These are phyloP conservation scores for Rhabdomys pumilio DNA, from an alignment of 2,797 vertebrate species.

Conservation along the genomic window DNA sequence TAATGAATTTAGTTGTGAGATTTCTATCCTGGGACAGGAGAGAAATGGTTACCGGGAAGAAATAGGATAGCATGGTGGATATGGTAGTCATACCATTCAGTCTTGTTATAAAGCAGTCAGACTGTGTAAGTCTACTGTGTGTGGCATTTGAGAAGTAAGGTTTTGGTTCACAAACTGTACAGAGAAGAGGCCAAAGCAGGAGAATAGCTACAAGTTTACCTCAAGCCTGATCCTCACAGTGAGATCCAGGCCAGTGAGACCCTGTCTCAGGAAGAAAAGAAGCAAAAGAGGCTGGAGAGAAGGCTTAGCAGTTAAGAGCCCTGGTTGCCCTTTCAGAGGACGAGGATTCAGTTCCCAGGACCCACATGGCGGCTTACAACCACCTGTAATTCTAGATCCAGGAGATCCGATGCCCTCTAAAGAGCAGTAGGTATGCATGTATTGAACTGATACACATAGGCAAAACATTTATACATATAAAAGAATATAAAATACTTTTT, in stretches of 20 bases:
- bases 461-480: too few species aligned
- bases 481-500: not conserved
- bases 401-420: not conserved
- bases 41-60: slow-evolving; percentile 3
- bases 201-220: not conserved
- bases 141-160: slow-evolving; percentile 41
- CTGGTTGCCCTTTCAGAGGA: not conserved
- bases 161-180: slow-evolving; percentile 41
- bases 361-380: not conserved
- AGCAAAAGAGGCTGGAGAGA: not conserved
- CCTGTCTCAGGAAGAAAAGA: not conserved
- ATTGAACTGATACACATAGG: not conserved
- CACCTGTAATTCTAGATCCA: not conserved
- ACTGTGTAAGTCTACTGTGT: not conserved
- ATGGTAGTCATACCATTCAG: not conserved
- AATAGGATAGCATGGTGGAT: not conserved
- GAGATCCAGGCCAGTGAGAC: not conserved
- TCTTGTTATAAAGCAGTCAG: not conserved
- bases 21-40: not conserved
- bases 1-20: slow-evolving; percentile 47
- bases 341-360: not conserved
- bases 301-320: not conserved
- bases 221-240: not conserved
- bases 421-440: not conserved
- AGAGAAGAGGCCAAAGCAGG: not conserved